A percentile compares a stretch with the other conserved stretches of the same genome.
phyloP scores from a whole-genome alignment of 2,888 invertebrate species.

The Eustalomyia histrio region DNA sequence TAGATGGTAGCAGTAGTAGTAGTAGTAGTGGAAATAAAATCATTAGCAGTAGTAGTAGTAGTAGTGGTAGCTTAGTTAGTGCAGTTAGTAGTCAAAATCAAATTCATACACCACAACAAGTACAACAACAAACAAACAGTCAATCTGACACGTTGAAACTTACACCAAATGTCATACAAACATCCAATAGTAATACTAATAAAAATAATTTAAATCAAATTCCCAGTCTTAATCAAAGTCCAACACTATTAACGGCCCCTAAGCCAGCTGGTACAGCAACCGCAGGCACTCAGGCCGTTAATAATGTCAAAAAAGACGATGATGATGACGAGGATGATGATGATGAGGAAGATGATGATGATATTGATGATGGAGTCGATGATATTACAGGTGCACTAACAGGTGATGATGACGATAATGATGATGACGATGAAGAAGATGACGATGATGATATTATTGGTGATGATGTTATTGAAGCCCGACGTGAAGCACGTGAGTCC shows the following conservation, averaged over 20 bases:
- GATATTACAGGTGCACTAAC: slow-evolving; percentile 84
- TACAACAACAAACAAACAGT: slow-evolving; percentile 63
- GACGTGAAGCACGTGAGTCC: slow-evolving; percentile 90
- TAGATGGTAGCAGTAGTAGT: slow-evolving; percentile 75
- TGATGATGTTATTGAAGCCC: slow-evolving; percentile 83
- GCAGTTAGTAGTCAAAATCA: slow-evolving; percentile 56
- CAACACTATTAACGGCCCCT: slow-evolving; percentile 70
- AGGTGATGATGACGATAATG: slow-evolving; percentile 83
- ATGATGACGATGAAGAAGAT: slow-evolving; percentile 84
- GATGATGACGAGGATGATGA: slow-evolving; percentile 86
- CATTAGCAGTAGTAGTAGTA: slow-evolving; percentile 66
- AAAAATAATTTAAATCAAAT: slow-evolving; percentile 62
- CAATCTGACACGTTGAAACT: slow-evolving; percentile 57
- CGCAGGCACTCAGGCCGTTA: slow-evolving; percentile 57
- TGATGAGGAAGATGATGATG: slow-evolving; percentile 80
- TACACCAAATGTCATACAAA: slow-evolving; percentile 63
- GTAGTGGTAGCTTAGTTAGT: slow-evolving; percentile 46
- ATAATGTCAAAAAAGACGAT: slow-evolving; percentile 75
- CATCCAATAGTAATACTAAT: slow-evolving; percentile 66
- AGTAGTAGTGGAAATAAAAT: slow-evolving; percentile 66
- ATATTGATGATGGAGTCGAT: slow-evolving; percentile 82
- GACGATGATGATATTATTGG: slow-evolving; percentile 84
- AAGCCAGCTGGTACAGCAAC: neutral
- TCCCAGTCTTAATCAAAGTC: slow-evolving; percentile 58
- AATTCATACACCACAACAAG: slow-evolving; percentile 63